Evolutionary conservation across 2,113 vertebrate genomes (phyloP).

Genomic region (Addax nasomaculatus): DNA sequence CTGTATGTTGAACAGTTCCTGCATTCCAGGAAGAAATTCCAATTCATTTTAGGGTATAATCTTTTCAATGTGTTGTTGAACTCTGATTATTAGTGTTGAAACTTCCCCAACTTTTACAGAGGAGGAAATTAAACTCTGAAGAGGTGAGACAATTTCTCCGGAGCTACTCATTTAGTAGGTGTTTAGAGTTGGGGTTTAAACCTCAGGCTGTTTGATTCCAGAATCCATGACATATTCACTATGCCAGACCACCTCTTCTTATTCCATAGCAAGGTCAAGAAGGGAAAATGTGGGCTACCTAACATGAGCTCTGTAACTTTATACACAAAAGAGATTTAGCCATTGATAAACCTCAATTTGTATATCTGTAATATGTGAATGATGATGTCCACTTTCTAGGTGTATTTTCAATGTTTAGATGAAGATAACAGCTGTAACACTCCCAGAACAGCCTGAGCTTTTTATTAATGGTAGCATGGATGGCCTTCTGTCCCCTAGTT

Average conservation of each 20-base stretch:
- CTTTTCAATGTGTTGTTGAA: not conserved
- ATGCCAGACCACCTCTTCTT: not conserved
- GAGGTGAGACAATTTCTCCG: not conserved
- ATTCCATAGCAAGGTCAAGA: not conserved
- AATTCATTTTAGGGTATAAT: not conserved
- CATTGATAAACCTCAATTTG: not conserved
- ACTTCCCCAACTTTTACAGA: not conserved
- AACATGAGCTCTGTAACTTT: not conserved
- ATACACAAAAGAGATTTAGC: not conserved
- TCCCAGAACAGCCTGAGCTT: not conserved
- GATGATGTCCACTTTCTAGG: not conserved
- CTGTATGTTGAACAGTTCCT: not conserved
- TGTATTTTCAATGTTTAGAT: not conserved
- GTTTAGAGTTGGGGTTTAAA: not conserved
- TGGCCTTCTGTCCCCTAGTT: no score
- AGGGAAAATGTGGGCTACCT: not conserved
- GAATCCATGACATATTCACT: not conserved
- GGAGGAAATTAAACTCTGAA: not conserved
- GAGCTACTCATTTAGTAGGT: not conserved
- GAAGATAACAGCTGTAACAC: not conserved
- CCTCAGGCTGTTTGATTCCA: not conserved
- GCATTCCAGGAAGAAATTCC: not conserved
- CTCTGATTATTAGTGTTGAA: not conserved
- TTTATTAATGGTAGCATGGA: not conserved
- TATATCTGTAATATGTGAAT: not conserved